Conservation (phyloP, 2,797 vertebrate species). For the Diceros bicornis region DNA sequence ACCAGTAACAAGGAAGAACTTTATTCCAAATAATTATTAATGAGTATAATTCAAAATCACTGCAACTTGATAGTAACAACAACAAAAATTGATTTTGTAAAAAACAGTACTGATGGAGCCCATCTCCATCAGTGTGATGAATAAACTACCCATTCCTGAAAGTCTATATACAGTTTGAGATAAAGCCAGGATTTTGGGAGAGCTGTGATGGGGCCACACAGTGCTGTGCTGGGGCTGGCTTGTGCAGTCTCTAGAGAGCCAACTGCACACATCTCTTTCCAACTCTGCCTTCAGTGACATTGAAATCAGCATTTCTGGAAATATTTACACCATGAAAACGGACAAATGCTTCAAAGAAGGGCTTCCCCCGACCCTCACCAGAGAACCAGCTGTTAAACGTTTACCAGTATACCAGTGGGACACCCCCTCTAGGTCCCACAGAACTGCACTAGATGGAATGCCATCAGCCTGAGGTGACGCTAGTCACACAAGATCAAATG, state of each 20-base stretch:
- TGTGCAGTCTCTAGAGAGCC: neutral
- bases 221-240: no score
- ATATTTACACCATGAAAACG: neutral
- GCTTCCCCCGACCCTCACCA: neutral
- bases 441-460: rapidly evolving
- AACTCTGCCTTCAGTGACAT: neutral
- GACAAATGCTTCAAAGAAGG: neutral
- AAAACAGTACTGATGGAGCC: neutral
- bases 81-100: neutral
- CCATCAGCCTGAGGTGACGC: rapidly evolving
- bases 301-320: neutral
- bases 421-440: neutral
- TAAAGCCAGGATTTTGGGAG: neutral
- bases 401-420: rapidly evolving
- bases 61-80: neutral
- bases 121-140: neutral
- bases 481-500: neutral
- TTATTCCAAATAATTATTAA: neutral
- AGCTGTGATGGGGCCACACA: no score
- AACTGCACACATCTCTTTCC: neutral
- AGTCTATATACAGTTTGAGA: neutral
- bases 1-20: neutral
- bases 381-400: neutral
- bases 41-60: neutral
- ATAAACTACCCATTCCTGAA: neutral